phyloP scores from a whole-genome alignment of 2,888 invertebrate species.

The Silvanus unidentatus region DNA sequence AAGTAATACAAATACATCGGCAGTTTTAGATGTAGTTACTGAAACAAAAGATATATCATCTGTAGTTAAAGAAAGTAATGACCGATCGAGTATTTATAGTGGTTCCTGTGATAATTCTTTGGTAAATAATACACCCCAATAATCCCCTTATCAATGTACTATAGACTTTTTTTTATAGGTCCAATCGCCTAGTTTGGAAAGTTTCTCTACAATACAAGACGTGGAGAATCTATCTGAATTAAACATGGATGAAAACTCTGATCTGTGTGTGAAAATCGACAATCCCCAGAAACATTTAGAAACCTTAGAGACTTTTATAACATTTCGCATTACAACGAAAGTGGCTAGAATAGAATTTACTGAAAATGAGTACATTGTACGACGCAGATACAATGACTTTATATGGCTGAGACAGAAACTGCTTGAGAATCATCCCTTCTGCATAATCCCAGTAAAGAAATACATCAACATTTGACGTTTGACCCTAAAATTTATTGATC shows the following conservation, averaged over 20 bases:
- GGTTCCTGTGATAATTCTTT: constrained; percentile 40
- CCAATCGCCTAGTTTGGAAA: constrained; percentile 55
- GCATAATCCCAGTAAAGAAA: constrained; percentile 59
- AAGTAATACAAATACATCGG: constrained; percentile 39
- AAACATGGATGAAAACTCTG: constrained; percentile 51
- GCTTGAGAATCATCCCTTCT: constrained; percentile 59
- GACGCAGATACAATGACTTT: constrained; percentile 68
- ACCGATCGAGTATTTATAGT: constrained; percentile 38
- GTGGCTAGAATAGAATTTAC: constrained; percentile 60
- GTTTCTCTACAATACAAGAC: constrained; percentile 56
- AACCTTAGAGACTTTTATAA: constrained; percentile 65
- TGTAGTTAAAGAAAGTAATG: constrained; percentile 36
- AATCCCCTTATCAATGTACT: neutral
- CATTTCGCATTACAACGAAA: constrained; percentile 63
- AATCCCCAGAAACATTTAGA: constrained; percentile 68
- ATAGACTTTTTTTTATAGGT: constrained; percentile 39
- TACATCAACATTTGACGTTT: too few relatives aligned
- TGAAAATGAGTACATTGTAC: constrained; percentile 58
- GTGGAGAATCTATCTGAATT: constrained; percentile 52
- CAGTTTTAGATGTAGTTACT: constrained; percentile 45
- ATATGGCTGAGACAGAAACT: constrained; percentile 62
- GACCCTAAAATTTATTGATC: neutral
- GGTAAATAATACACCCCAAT: constrained; percentile 32
- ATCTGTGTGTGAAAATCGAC: constrained; percentile 62
- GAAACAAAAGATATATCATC: constrained; percentile 43